phyloP scores from a whole-genome alignment of 2,113 vertebrate genomes.

The Indicator maculatus region DNA sequence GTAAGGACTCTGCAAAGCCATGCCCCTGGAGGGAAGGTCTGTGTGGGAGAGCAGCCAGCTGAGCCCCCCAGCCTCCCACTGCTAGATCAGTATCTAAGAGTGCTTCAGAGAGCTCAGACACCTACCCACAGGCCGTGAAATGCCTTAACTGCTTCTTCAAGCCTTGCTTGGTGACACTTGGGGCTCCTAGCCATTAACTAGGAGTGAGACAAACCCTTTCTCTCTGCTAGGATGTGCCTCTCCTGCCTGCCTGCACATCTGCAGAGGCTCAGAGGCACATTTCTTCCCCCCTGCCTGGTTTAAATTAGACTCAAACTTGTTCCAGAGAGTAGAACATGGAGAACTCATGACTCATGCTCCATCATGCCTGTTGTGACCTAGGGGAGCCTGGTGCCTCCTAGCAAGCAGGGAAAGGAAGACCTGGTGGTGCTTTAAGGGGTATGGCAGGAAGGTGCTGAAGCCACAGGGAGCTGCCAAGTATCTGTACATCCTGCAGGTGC shows the following conservation, averaged over 20 bases:
- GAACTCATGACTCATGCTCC: not conserved
- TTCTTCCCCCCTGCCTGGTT: slow-evolving; percentile 9
- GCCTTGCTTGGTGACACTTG: not conserved
- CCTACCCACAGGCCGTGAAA: not conserved
- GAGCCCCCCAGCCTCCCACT: not conserved
- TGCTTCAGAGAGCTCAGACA: not conserved
- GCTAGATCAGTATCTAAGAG: not conserved
- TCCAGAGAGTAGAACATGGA: slow-evolving; percentile 1
- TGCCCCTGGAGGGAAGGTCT: not conserved
- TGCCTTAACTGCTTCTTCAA: not conserved
- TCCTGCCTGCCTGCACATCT: not conserved
- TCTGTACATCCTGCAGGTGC: accelerated
- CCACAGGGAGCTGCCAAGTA: not conserved
- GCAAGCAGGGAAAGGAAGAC: not conserved
- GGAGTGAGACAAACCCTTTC: not conserved
- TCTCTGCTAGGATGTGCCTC: not conserved
- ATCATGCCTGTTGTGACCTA: not conserved
- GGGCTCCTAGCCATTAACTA: not conserved
- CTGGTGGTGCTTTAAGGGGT: not conserved
- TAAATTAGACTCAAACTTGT: slow-evolving; percentile 11
- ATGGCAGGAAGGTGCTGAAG: not conserved
- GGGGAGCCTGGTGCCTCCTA: not conserved
- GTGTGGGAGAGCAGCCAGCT: not conserved
- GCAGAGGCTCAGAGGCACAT: not conserved
- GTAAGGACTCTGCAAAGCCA: not conserved